Percentiles rank a stretch among this genome's conserved stretches.
Conservation (phyloP, 2,797 vertebrate species). For the Pipistrellus nathusii region DNA sequence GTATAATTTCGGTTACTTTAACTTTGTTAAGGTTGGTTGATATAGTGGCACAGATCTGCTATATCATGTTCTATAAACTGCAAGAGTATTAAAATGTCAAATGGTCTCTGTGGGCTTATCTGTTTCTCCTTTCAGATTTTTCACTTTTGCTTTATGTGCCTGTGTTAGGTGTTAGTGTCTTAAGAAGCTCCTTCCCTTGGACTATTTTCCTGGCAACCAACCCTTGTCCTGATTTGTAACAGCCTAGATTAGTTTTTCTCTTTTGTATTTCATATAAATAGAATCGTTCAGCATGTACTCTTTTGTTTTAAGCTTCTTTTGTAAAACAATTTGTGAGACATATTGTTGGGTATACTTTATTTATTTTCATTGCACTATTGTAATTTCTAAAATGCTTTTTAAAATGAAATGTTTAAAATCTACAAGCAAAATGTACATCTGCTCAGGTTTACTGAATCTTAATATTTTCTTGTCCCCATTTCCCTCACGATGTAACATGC, state of each 20-base stretch:
- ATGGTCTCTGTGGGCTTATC: background rate
- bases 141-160: background rate
- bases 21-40: background rate
- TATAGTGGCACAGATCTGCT: background rate
- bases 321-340: background rate
- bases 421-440: background rate
- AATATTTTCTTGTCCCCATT: background rate
- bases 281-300: background rate
- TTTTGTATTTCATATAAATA: background rate
- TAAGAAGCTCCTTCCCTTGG: background rate
- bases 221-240: background rate
- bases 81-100: background rate
- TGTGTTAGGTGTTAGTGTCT: background rate
- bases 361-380: background rate
- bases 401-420: background rate
- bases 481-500: background rate
- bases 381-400: constrained; percentile 30
- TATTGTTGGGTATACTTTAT: background rate
- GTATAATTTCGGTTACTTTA: background rate
- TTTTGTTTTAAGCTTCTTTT: background rate
- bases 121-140: background rate
- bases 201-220: background rate
- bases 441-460: background rate
- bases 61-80: background rate
- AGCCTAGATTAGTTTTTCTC: background rate